A percentile compares a stretch with the other conserved stretches of the same genome.
phyloP scores from a whole-genome alignment of 2,113 vertebrate species.

The Glareola pratincola region DNA sequence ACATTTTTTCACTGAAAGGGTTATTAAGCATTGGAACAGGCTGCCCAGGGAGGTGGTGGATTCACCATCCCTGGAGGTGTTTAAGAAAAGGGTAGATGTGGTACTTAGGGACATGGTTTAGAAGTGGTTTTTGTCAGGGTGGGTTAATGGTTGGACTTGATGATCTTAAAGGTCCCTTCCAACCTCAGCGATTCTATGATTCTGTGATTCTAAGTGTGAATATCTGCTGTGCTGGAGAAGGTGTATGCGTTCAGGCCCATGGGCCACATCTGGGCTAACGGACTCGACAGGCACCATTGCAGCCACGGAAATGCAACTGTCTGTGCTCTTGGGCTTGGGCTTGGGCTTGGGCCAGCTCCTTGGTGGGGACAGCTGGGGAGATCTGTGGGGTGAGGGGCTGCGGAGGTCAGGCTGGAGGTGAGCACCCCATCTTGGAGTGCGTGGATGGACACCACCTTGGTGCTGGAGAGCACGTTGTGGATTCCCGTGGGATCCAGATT shows the following conservation, averaged over 20 bases:
- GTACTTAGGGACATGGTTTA: too few species aligned
- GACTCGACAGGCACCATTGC: rapidly evolving
- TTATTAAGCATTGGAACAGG: too few species aligned
- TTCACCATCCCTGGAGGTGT: too few species aligned
- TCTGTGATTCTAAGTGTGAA: too few species aligned
- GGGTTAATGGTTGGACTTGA: too few species aligned
- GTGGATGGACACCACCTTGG: rapidly evolving
- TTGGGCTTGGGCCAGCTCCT: neutral
- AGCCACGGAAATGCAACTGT: neutral
- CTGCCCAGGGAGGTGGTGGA: too few species aligned
- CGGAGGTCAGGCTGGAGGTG: neutral
- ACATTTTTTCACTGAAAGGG: too few species aligned
- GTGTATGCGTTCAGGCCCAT: neutral
- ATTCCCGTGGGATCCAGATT: neutral
- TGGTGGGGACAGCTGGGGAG: neutral
- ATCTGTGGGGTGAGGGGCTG: neutral
- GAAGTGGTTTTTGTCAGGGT: too few species aligned
- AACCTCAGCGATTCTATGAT: too few species aligned
- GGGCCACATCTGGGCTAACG: neutral
- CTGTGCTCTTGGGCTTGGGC: neutral
- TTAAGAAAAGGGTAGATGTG: too few species aligned
- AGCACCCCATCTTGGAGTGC: neutral
- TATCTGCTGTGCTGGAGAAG: neutral
- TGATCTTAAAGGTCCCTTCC: too few species aligned
- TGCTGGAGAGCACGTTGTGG: rapidly evolving